Evolutionary conservation across 2,113 vertebrate genomes (phyloP), one percentile per base, ranked within the genome.

Genomic region (Ctenomys sociabilis): DNA sequence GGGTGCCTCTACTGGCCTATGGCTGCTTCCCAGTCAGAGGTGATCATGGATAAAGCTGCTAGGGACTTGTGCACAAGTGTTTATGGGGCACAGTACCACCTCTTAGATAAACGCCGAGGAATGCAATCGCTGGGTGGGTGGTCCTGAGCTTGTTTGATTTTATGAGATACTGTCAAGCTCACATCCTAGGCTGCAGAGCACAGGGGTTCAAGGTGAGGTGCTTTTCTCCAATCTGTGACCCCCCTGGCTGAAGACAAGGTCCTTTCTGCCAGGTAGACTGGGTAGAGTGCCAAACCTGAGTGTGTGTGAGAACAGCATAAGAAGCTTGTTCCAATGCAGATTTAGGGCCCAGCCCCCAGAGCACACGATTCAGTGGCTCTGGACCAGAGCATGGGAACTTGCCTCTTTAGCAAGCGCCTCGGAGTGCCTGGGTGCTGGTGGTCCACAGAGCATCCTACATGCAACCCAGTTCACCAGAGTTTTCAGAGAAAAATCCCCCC

Each of bases 401-500:
- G 35, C 35, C 54, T 84, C 57, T 88, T 63, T 72, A 57, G 66
- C n/a, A 43, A 78, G 82, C 28, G 63, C 59, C 88, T 45, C 43
- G 21, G 45, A 77, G 37, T 13, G 37, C 61, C 21, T 2, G 45
- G 96, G 40, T 30, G 17, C 72, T 26, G 57, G 26, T 16, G 49
- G 30, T 40, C 59, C 70, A 5, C 1, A 77, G 68, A 52, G 43
- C 13, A 32, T 30, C 30, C 21, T 45, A 81, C 43, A 16, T 72
- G 90, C 81, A 88, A 2, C 88, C n/a, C 35, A 64, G 35, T 82
- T 95, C 80, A 92, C 73, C 64, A 91, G 93, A 72, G 83, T 94
- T 96, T 96, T 93, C 96, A 77, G 89, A 90, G 92, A 87, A 96
- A 96, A 96, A 85, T 70, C 45, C 80, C 61, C 81, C 85, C 35